Evolutionary conservation across 35 echinoderm and acorn worm species (phyloP).

Genomic region (Apostichopus parvimensis): DNA sequence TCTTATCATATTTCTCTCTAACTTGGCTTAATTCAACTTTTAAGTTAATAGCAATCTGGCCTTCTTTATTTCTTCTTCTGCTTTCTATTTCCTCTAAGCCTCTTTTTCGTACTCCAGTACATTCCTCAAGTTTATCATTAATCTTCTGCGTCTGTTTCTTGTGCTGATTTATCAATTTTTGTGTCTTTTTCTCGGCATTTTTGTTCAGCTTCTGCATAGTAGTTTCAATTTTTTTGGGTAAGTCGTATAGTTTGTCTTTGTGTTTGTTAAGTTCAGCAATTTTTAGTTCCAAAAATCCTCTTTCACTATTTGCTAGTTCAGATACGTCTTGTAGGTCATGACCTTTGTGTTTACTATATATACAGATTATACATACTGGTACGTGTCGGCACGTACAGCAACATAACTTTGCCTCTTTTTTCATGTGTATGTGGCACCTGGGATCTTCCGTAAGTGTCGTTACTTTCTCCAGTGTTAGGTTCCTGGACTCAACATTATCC

Average conservation of each 20-base stretch:
- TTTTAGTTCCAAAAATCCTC: background rate
- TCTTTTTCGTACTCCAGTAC: no score
- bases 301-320: conserved; percentile 36
- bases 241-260: background rate
- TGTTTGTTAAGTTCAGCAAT: background rate
- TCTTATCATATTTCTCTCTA: background rate
- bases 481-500: background rate
- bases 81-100: background rate
- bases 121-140: background rate
- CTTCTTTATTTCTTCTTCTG: background rate
- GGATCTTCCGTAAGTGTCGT: background rate
- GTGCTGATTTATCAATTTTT: background rate
- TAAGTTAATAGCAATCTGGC: background rate
- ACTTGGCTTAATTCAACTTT: background rate
- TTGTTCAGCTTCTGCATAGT: background rate
- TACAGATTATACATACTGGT: conserved; percentile 26
- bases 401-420: background rate
- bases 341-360: conserved; percentile 25
- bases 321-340: background rate
- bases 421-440: background rate
- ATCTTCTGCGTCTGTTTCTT: background rate
- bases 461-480: background rate
- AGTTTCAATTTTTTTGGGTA: background rate
- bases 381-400: conserved; percentile 25
- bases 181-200: background rate